Conservation (phyloP, 2,797 vertebrate species). For the Sphenodon punctatus region DNA sequence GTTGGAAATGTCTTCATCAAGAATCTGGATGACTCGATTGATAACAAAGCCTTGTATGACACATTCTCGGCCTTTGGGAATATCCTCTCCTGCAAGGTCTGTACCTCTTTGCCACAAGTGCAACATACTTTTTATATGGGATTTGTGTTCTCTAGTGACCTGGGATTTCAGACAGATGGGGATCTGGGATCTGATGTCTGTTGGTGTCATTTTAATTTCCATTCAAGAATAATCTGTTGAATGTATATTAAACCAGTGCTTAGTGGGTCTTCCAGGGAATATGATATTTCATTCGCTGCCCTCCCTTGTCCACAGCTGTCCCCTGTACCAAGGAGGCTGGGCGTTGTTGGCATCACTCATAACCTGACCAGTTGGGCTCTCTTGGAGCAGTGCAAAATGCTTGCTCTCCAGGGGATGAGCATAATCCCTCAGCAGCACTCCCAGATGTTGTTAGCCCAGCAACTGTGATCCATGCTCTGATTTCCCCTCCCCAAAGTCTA, state of each 20-base stretch:
- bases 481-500: not conserved
- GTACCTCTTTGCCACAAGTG: rapidly evolving
- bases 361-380: rapidly evolving
- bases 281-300: no score
- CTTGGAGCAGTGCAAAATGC: not conserved
- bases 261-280: not conserved
- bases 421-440: not conserved
- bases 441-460: not conserved
- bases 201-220: not conserved
- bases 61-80: slow-evolving; percentile 97
- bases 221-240: not conserved
- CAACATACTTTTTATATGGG: not conserved
- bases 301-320: no score
- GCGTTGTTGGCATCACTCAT: no score
- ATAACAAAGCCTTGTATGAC: slow-evolving; percentile 97
- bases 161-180: rapidly evolving
- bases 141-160: rapidly evolving
- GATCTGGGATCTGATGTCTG: not conserved
- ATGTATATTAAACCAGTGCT: not conserved
- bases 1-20: slow-evolving; percentile 98
- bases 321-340: rapidly evolving
- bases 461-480: not conserved
- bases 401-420: not conserved
- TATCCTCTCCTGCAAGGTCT: slow-evolving; percentile 97
- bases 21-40: slow-evolving; percentile 97